Evolutionary conservation across 2,113 vertebrate species (phyloP).

Genomic region (Mystacornis crossleyi): DNA sequence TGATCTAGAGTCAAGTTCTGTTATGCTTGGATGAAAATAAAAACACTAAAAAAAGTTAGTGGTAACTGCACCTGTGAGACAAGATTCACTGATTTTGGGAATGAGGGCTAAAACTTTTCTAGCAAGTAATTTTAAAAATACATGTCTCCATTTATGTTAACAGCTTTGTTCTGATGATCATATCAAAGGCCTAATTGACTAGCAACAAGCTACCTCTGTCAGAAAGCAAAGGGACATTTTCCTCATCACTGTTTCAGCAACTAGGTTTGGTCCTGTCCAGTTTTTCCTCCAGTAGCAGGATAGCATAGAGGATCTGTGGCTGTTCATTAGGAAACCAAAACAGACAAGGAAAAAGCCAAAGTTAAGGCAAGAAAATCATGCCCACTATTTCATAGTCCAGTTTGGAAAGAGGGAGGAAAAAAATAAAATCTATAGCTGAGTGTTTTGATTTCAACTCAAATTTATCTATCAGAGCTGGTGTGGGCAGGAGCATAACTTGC

Average conservation of each 20-base stretch:
- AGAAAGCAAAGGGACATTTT: slow-evolving; percentile 47
- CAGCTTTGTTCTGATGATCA: slow-evolving; percentile 26
- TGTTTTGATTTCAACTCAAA: slow-evolving; percentile 36
- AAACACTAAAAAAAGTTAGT: slow-evolving; percentile 52
- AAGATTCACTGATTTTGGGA: slow-evolving; percentile 52
- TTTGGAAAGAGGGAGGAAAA: neutral
- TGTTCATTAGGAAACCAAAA: slow-evolving; percentile 55
- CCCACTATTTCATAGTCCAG: slow-evolving; percentile 3
- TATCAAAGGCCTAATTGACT: slow-evolving; percentile 42
- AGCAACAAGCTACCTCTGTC: slow-evolving; percentile 53
- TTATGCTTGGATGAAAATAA: slow-evolving; percentile 74
- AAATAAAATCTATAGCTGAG: neutral
- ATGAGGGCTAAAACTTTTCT: slow-evolving; percentile 42
- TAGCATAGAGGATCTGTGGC: neutral
- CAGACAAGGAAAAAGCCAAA: slow-evolving; percentile 4
- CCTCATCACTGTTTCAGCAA: slow-evolving; percentile 29
- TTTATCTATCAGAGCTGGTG: slow-evolving; percentile 41
- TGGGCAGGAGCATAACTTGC: slow-evolving; percentile 2
- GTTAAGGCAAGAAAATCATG: slow-evolving; percentile 44
- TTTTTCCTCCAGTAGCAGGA: slow-evolving; percentile 44
- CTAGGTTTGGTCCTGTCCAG: slow-evolving; percentile 17
- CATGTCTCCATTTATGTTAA: neutral
- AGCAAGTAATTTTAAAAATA: slow-evolving; percentile 44
- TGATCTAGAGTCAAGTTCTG: slow-evolving; percentile 69
- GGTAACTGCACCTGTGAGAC: slow-evolving; percentile 72